A percentile compares a stretch with the other conserved stretches of the same genome.
Evolutionary conservation across 1,140 invertebrate genomes (phyloP).

Genomic region (Zaprionus tsacasi): DNA sequence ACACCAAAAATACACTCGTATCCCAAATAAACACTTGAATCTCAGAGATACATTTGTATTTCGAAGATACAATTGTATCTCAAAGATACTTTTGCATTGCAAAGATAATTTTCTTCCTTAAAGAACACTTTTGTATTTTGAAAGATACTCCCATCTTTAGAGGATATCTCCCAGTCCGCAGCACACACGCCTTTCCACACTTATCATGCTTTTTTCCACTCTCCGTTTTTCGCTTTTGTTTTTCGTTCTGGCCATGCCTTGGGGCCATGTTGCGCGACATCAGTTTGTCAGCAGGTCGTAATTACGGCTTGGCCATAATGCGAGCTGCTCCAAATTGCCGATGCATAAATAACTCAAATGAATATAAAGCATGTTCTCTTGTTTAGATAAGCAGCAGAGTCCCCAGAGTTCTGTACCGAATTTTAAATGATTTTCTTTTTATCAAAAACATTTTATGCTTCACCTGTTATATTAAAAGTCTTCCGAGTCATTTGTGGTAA

Average conservation of each 20-base stretch:
- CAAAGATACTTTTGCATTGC: neutral
- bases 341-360: constrained; percentile 17
- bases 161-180: neutral
- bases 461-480: neutral
- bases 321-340: constrained; percentile 8
- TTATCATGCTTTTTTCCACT: neutral
- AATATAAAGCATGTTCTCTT: constrained; percentile 15
- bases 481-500: neutral
- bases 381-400: constrained; percentile 5
- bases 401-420: neutral
- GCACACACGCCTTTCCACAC: neutral
- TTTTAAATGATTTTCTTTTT: neutral
- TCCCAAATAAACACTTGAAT: too few relatives aligned
- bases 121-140: too few relatives aligned
- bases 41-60: too few relatives aligned
- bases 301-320: constrained; percentile 15
- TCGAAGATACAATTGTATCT: neutral
- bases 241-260: constrained; percentile 26
- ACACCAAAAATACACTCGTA: too few relatives aligned
- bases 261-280: constrained; percentile 12
- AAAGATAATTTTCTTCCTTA: neutral
- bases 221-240: neutral
- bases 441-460: neutral
- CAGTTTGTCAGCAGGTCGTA: constrained; percentile 37
- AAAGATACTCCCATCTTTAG: neutral